Evolutionary conservation across 2,113 vertebrate genomes (phyloP).

Genomic region (Nipponia nippon): DNA sequence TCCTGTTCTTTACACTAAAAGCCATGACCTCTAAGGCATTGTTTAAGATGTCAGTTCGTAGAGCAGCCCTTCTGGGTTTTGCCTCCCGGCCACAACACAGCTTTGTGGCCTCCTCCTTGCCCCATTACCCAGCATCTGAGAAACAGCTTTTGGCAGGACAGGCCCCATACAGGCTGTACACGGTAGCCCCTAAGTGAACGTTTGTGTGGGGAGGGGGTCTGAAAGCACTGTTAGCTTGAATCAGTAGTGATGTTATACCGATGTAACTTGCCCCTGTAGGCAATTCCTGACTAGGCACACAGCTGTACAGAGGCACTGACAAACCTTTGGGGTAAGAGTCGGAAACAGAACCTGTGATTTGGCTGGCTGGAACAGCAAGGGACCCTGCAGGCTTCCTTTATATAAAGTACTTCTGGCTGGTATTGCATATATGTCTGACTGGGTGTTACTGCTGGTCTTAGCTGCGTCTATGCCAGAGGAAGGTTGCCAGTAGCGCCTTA

Average conservation of each 20-base stretch:
- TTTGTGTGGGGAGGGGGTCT: background rate
- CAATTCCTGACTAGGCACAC: background rate
- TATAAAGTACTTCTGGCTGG: background rate
- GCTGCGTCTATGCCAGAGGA: background rate
- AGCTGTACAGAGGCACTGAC: background rate
- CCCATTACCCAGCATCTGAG: rapidly evolving
- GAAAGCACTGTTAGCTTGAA: background rate
- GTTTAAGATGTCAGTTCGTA: background rate
- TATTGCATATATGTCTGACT: background rate
- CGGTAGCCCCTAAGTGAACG: rapidly evolving
- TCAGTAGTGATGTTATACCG: background rate
- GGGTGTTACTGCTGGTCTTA: background rate
- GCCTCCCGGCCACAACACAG: background rate
- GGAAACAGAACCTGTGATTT: background rate
- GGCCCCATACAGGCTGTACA: background rate
- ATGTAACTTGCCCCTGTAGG: background rate
- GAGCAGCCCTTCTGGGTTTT: background rate
- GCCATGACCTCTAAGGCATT: rapidly evolving
- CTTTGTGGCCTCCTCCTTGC: background rate
- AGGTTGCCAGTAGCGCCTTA: background rate
- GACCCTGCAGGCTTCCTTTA: background rate
- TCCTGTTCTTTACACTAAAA: background rate
- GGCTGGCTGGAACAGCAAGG: background rate
- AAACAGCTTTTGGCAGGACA: background rate
- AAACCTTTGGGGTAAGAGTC: background rate